Conservation (phyloP, 2,888 invertebrate species). For the Lithophane semibrunnea region DNA sequence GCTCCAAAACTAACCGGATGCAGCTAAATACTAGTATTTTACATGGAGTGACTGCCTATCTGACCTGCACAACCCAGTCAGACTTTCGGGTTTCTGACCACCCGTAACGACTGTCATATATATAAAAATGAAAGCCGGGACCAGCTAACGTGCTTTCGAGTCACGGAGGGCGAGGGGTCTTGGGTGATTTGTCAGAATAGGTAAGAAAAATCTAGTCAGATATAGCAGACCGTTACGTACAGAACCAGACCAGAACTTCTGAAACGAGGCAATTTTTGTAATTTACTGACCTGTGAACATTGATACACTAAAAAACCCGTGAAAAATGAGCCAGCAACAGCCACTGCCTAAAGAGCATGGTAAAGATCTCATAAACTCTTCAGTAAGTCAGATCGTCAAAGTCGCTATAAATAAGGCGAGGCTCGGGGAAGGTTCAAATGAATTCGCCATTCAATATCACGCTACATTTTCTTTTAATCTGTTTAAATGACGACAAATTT, state of each 20-base stretch:
- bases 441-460: conserved; percentile 88
- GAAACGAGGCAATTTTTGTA: background rate
- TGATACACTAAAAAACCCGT: too few species aligned
- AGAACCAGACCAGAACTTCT: background rate
- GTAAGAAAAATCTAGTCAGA: background rate
- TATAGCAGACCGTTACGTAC: background rate
- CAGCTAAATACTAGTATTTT: too few species aligned
- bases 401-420: conserved; percentile 81
- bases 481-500: conserved; percentile 88
- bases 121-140: too few species aligned
- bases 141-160: too few species aligned
- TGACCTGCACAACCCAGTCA: too few species aligned
- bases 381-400: conserved; percentile 78
- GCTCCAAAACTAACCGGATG: too few species aligned
- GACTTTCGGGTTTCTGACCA: too few species aligned
- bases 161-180: too few species aligned
- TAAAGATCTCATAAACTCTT: conserved; percentile 45
- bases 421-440: conserved; percentile 78
- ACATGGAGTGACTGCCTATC: too few species aligned
- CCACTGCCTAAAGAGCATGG: background rate
- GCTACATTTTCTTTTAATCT: conserved; percentile 89
- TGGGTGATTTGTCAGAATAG: background rate
- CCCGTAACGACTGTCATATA: too few species aligned
- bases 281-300: background rate
- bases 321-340: conserved; percentile 11